phyloP scores from a whole-genome alignment of 2,797 vertebrate genomes.

The Sciaenops ocellatus region DNA sequence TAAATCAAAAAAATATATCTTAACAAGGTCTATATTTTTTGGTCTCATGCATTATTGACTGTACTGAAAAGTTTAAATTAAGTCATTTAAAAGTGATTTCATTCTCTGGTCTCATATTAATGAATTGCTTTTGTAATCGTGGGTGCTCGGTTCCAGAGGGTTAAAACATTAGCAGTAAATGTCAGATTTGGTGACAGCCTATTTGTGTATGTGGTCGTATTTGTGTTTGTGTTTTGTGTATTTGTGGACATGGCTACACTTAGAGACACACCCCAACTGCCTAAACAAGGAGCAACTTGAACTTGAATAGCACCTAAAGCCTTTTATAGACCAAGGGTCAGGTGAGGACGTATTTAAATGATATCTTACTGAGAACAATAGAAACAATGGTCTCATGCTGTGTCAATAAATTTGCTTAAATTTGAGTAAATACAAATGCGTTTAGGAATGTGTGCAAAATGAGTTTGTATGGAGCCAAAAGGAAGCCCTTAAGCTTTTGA shows the following conservation, averaged over 20 bases:
- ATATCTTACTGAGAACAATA: background rate
- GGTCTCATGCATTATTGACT: background rate
- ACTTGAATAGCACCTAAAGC: background rate
- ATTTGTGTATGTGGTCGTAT: too few relatives aligned
- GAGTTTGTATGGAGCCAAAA: background rate
- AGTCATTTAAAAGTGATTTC: too few relatives aligned
- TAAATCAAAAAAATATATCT: background rate
- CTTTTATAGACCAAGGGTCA: background rate
- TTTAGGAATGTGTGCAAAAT: background rate
- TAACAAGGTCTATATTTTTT: background rate
- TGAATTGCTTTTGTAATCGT: too few relatives aligned
- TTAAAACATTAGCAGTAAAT: background rate
- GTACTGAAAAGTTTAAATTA: background rate
- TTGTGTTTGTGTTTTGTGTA: too few relatives aligned
- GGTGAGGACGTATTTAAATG: conserved; percentile 2
- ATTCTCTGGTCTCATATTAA: too few relatives aligned
- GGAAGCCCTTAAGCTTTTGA: background rate
- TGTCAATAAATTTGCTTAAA: background rate
- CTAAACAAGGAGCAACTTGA: background rate
- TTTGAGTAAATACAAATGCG: conserved; percentile 26
- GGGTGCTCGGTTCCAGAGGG: background rate
- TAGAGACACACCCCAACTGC: background rate
- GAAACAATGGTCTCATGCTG: background rate
- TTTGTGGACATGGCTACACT: background rate
- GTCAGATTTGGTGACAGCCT: background rate